phyloP scores from a whole-genome alignment of 2,888 invertebrate species.

The Drosophila nr. fundita region DNA sequence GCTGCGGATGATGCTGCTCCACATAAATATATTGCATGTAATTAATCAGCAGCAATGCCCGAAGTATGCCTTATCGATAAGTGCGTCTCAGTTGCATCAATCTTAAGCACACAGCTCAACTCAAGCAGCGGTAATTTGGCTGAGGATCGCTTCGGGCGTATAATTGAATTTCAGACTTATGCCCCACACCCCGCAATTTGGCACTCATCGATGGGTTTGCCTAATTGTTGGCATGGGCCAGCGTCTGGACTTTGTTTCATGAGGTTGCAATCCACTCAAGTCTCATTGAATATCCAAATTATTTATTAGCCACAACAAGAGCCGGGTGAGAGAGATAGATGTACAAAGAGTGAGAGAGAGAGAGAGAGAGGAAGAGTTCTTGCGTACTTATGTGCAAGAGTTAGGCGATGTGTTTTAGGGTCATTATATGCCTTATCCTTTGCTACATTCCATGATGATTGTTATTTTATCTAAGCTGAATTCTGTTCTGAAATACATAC shows the following conservation, averaged over 20 bases:
- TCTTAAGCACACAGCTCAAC: slow-evolving; percentile 37
- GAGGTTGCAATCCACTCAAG: slow-evolving; percentile 31
- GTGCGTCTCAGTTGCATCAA: slow-evolving; percentile 58
- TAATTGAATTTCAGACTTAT: slow-evolving; percentile 71
- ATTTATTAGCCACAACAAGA: slow-evolving; percentile 44
- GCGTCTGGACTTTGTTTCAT: slow-evolving; percentile 30
- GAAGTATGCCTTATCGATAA: slow-evolving; percentile 43
- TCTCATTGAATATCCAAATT: slow-evolving; percentile 49
- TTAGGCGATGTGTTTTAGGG: slow-evolving; percentile 27
- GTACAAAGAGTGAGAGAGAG: neutral
- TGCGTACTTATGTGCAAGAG: slow-evolving; percentile 27
- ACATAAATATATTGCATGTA: slow-evolving; percentile 71
- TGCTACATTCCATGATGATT: slow-evolving; percentile 9
- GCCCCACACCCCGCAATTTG: slow-evolving; percentile 3
- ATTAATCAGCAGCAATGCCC: slow-evolving; percentile 60
- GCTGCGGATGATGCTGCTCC: slow-evolving; percentile 3
- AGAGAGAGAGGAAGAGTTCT: neutral
- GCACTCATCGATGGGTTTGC: slow-evolving; percentile 42
- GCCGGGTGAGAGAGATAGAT: neutral
- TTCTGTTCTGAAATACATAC: neutral
- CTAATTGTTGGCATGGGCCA: slow-evolving; percentile 42
- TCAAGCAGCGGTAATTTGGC: slow-evolving; percentile 55
- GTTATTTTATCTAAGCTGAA: slow-evolving; percentile 10
- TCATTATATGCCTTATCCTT: slow-evolving; percentile 19
- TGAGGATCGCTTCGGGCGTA: slow-evolving; percentile 51